These are phyloP conservation scores for Abrostola triplasia DNA, from an alignment of 2,888 invertebrate genomes.

Conservation along the genomic window DNA sequence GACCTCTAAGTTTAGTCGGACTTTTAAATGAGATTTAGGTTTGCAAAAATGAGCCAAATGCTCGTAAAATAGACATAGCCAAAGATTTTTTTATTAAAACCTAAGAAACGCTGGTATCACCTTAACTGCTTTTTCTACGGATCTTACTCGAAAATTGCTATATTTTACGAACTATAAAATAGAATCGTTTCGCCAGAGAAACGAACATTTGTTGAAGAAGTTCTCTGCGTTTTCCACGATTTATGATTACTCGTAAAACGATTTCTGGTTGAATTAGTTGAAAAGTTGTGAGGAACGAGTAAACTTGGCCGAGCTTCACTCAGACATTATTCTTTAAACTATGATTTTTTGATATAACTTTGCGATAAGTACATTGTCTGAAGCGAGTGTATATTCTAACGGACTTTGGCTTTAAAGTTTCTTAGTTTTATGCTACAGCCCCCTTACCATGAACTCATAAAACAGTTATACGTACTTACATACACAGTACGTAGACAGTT, in stretches of 20 bases:
- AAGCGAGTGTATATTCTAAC: not conserved
- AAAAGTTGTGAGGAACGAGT: conserved; percentile 77
- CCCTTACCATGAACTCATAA: too few relatives aligned
- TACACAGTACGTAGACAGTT: too few relatives aligned
- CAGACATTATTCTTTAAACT: conserved; percentile 52
- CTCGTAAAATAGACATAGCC: conserved; percentile 25
- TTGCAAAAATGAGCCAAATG: conserved; percentile 18
- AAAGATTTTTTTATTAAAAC: conserved; percentile 22
- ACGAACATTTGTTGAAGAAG: conserved; percentile 46
- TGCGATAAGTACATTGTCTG: conserved; percentile 7
- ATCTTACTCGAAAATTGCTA: conserved; percentile 37
- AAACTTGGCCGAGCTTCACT: conserved; percentile 61
- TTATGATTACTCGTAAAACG: conserved; percentile 78
- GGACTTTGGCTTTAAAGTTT: not conserved
- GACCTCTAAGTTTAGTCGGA: not conserved
- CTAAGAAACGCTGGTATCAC: conserved; percentile 21
- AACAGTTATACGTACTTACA: too few relatives aligned
- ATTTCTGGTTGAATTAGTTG: conserved; percentile 77
- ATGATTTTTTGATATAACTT: conserved; percentile 30
- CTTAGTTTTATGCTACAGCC: too few relatives aligned
- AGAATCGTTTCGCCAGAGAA: conserved; percentile 39
- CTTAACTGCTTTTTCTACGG: conserved; percentile 27
- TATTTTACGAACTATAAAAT: conserved; percentile 60
- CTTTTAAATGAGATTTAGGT: conserved; percentile 4
- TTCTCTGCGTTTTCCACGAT: conserved; percentile 65